Base-by-base conservation (phyloP, 1,140 invertebrate genomes). In the Procambarus clarkii region DNA sequence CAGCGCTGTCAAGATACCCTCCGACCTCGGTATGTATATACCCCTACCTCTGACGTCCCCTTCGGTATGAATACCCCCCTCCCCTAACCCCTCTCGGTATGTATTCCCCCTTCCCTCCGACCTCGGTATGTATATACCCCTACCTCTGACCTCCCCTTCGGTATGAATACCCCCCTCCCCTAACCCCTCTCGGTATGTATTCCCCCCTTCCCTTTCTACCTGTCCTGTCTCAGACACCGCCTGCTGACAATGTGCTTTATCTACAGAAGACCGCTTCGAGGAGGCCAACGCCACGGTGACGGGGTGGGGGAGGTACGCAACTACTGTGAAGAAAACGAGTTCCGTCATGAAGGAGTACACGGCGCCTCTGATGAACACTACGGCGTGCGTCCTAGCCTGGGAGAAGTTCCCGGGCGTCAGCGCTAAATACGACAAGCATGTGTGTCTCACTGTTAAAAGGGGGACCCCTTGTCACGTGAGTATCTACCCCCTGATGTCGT, bases 361-460 rank as follows among this genome's bases (percentile, higher is more conserved):
- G 0, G 82, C 50, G 93, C 93, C 89, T 15, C 64, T 93, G 90
- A 13, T 92, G 91, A 93, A 94, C 91, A 92, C 92, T 93, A 13
- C 7, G 83, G n/a, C 84, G 86, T 83, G 93, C 88, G 44, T 94
- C 92, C 48, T 87, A 64, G 91, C 92, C 8, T 85, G 83, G 85
- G 93, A 96, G 91, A 94, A 95, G 74, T 93, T 94, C 50, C 95
- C 94, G 48, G 93, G 92, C 77, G 93, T 94, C 54, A 80, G 94
- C 81, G 93, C 82, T n/a, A 93, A 94, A 64, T 93, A 94, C 89
- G 94, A 95, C 5, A 92, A 94, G 1, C 89, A 91, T 45, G 48
- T 91, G 18, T 91, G 89, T 9, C 95, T 94, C 18, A 95, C 95
- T 89, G 95, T 96, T 21, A 96, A 95, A 34, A 95, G 95, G 58